phyloP scores from a whole-genome alignment of 2,888 invertebrate species.

The Bibio marci region DNA sequence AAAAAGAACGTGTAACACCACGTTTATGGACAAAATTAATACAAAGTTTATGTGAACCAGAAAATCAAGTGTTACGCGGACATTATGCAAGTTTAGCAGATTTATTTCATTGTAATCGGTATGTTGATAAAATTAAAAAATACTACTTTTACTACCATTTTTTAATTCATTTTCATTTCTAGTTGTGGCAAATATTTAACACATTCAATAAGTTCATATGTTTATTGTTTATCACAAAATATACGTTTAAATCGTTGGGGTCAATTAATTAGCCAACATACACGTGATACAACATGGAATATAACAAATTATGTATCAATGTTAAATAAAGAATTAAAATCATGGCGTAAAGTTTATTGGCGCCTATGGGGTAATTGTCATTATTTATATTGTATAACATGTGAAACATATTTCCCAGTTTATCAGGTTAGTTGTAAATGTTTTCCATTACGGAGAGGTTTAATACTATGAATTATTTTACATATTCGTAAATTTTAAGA shows the following conservation, averaged over 20 bases:
- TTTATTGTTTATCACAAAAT: slow-evolving; percentile 54
- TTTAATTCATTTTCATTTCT: slow-evolving; percentile 6
- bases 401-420: slow-evolving; percentile 59
- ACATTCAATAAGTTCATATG: slow-evolving; percentile 46
- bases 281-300: slow-evolving; percentile 61
- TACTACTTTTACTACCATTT: background rate
- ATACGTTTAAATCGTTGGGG: slow-evolving; percentile 60
- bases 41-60: slow-evolving; percentile 53
- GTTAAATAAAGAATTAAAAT: slow-evolving; percentile 59
- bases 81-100: slow-evolving; percentile 67
- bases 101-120: slow-evolving; percentile 48
- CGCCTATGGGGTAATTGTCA: slow-evolving; percentile 84
- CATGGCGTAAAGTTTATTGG: slow-evolving; percentile 90
- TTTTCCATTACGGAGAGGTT: too few species aligned
- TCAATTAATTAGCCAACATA: slow-evolving; percentile 50
- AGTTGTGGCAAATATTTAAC: slow-evolving; percentile 58
- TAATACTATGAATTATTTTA: too few species aligned
- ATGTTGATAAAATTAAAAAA: slow-evolving; percentile 19
- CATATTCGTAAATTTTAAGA: too few species aligned
- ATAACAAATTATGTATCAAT: slow-evolving; percentile 61
- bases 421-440: slow-evolving; percentile 33
- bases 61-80: slow-evolving; percentile 57
- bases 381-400: slow-evolving; percentile 63
- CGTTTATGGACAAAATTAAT: slow-evolving; percentile 71
- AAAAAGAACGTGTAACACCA: slow-evolving; percentile 77